Evolutionary conservation across 2,797 vertebrate genomes (phyloP), one percentile per base, ranked within the genome.

Genomic region (Buceros bicornis): DNA sequence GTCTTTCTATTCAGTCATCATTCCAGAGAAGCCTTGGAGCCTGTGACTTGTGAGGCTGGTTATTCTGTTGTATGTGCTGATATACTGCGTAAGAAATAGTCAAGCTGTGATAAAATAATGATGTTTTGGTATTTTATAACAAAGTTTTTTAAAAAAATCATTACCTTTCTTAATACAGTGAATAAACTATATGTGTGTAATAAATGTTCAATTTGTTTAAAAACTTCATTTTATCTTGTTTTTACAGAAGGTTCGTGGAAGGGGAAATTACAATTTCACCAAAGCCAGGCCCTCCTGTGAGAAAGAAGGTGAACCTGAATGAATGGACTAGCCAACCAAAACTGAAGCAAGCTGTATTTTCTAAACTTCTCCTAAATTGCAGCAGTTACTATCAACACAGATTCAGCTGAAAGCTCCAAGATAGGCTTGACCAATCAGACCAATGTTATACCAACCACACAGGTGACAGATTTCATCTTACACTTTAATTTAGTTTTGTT

Each of bases 281-380:
- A 47, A 45, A 24, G 17, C 24, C 4, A 0, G 24, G 25, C 10
- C 8, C 22, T 51, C 11, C 26, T 16, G 28, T 29, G n/a, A 90
- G 42, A 82, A 78, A 77, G 15, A 56, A 47, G 26, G 18, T 80
- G 61, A 86, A 71, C 22, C n/a, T 74, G 83, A 86, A 67, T 22
- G 74, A 77, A 73, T 8, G 17, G 66, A 84, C 6, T n/a, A 50
- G 37, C 51, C 67, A 91, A 60, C 8, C 16, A 74, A 86, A 78
- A 13, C 18, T 81, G 56, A 93, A 83, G 16, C 8, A n/a, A 91
- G 25, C 12, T 74, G 25, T 71, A 74, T 35, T 88, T 93, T 72
- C 50, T 78, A 50, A 70, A 50, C 12, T 71, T 25, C 11, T 31
- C 6, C 11, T 64, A 58, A 89, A 78, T 18, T 40, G 8, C 43